Base-by-base conservation (phyloP, 2,888 invertebrate genomes). In the Melanchra persicariae region DNA sequence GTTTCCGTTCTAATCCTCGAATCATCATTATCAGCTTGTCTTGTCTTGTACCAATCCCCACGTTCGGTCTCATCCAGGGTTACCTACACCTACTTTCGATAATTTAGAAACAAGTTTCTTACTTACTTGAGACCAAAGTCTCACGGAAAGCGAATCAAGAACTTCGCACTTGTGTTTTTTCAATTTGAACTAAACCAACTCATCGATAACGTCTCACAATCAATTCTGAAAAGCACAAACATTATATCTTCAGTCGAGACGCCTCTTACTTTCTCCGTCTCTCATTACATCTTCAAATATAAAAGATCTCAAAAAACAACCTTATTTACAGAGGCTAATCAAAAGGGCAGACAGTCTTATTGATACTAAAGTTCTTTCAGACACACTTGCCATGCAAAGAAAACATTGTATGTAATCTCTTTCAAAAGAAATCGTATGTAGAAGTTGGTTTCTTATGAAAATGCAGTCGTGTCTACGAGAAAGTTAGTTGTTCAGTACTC, bases 371-470 rank as follows among this genome's bases (percentile, higher is more conserved):
- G 37, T 55, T 40, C 49, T 22, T 51, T 45, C 12, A 64, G 24
- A 60, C 59, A 45, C 22, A 40, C 19, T 81, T 59, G 59, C 5
- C 4, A 81, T 59, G 77, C 68, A 75, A 79, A 79, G 66, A 71
- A 75, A 84, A 79, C 66, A 57, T 67, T 61, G 47, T 43, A 65
- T 58, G 57, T 59, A 64, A 73, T 66, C 43, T 70, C 59, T 70
- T 55, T 47, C 24, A 55, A 76, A 77, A 61, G 47, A 45, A 59
- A 61, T 68, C 55, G 67, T 79, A 66, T 57, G 73, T 68, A 49
- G 24, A 73, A 67, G 78, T 82, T 60, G 10, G 55, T 64, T 70
- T 65, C 63, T 67, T 77, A 75, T 57, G 47, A 80, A 83, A 83
- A 83, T 82, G 57, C 67, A 74, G 68, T 63, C 58, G 59, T 24